phyloP scores from a whole-genome alignment of 2,113 vertebrate genomes.

The Balaenoptera acutorostrata region DNA sequence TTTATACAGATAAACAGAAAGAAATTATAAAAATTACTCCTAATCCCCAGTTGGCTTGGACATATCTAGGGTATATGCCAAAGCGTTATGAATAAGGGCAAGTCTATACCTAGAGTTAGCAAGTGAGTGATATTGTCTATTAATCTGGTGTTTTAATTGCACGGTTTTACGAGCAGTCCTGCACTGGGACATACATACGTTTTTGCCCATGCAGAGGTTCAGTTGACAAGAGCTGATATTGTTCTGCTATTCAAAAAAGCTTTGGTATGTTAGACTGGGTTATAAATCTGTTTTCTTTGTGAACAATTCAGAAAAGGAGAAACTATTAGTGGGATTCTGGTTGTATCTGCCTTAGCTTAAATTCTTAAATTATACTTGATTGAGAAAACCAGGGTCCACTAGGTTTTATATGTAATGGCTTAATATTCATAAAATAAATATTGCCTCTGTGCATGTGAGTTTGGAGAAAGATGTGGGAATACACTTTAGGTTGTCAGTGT shows the following conservation, averaged over 20 bases:
- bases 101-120: not conserved
- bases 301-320: not conserved
- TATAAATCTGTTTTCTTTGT: not conserved
- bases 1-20: not conserved
- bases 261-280: not conserved
- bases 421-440: slow-evolving; percentile 4
- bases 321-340: not conserved
- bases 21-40: not conserved
- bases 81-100: not conserved
- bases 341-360: not conserved
- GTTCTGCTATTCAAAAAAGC: not conserved
- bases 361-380: not conserved
- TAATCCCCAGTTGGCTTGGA: not conserved
- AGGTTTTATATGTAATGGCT: not conserved
- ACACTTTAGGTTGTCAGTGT: not conserved
- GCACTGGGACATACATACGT: not conserved
- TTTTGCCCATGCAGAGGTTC: not conserved
- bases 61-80: not conserved
- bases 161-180: not conserved
- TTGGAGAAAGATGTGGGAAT: not conserved
- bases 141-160: not conserved
- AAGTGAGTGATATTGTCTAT: not conserved
- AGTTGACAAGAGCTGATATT: not conserved
- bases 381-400: not conserved
- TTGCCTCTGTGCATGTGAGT: not conserved